Evolutionary conservation across 2,113 vertebrate species (phyloP).

Genomic region (Cinclus mexicanus): DNA sequence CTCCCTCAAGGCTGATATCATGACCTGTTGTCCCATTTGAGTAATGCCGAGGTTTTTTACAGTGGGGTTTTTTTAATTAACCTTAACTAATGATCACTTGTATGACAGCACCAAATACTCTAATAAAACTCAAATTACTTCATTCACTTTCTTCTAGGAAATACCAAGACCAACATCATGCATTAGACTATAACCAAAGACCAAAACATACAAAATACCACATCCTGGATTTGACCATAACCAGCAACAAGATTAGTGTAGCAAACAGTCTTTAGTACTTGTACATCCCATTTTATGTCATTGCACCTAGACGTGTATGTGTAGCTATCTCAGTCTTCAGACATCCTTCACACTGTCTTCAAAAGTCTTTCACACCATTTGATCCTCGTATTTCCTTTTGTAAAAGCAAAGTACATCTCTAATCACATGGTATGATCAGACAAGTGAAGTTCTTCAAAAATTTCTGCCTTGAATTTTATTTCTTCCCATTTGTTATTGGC

Average conservation of each 20-base stretch:
- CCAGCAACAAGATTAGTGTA: not conserved
- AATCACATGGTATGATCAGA: not conserved
- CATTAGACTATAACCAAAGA: not conserved
- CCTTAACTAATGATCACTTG: not conserved
- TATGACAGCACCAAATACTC: not conserved
- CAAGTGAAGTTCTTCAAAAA: not conserved
- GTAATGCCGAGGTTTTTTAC: not conserved
- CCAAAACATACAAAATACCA: not conserved
- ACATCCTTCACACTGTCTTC: not conserved
- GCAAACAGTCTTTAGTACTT: not conserved
- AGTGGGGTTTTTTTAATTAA: not conserved
- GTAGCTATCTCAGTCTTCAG: not conserved
- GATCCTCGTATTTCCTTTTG: not conserved
- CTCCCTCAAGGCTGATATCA: not conserved
- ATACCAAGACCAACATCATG: not conserved
- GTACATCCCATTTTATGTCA: not conserved
- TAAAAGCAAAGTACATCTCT: not conserved
- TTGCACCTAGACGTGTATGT: not conserved
- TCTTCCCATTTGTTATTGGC: not conserved
- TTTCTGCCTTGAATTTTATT: not conserved
- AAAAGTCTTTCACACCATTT: not conserved
- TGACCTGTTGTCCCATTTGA: not conserved
- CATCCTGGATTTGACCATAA: not conserved
- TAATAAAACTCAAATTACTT: not conserved
- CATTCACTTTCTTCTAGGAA: not conserved